Evolutionary conservation across 2,113 vertebrate species (phyloP), one percentile per base, ranked within the genome.

Genomic region (Genyomyrus donnyi): DNA sequence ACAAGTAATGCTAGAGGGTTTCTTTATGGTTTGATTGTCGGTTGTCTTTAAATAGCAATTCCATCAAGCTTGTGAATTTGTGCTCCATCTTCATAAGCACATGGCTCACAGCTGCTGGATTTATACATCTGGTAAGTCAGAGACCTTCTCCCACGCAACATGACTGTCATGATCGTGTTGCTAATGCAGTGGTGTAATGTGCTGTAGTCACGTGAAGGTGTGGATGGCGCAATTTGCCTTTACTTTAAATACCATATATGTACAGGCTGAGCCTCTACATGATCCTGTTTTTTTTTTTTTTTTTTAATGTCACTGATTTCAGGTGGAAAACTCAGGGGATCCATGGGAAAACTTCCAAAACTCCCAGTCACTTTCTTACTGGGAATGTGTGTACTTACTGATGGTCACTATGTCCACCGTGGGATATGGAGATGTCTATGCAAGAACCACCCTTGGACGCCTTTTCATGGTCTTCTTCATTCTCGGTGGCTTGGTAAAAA

Each of bases 391-490:
- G 93, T 99, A 99, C 94, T 95, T 99, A 91, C 96, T 99, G 93
- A 99, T 99, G 98, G 98, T 99, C 92, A 99, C 98, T 46, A 99
- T 99, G 98, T 99, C 98, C 92, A 99, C 98, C 17, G 98, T 99
- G 92, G 98, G 98, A 92, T 99, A 99, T 17, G 98, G 98, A 94
- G 98, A 99, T 85, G 98, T 99, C 97, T 99, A 98, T 96, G 98
- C 98, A 96, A 99, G 97, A 97, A 99, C 98, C 94, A 99, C 98
- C 7, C 95, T 99, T 50, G 98, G 98, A 52, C 98, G 98, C 87
- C 98, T 99, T 95, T 99, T 99, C 95, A 99, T 99, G 98, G 98
- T 99, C 96, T 99, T 99, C 97, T 99, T 99, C 97, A 99, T 99
- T 96, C 98, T 99, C 90, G 98, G 98, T 93, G 98, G 98, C 97